phyloP scores from a whole-genome alignment of 1,140 invertebrate genomes.

The Ceratosolen solmsi region DNA sequence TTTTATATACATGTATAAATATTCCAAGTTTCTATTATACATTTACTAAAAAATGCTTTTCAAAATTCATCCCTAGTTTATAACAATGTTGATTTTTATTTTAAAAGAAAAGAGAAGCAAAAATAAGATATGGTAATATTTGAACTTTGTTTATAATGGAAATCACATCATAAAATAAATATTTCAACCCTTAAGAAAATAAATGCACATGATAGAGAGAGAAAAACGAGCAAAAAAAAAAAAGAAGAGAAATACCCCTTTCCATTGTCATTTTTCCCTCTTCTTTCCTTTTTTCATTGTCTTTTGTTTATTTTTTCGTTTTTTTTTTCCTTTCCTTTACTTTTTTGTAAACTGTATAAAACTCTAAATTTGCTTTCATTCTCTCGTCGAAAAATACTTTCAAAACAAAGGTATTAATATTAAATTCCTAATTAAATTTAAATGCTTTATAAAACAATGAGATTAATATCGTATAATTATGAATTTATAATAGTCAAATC shows the following conservation, averaged over 20 bases:
- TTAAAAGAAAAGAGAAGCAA: conserved; percentile 4
- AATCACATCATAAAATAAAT: neutral
- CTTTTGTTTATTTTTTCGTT: neutral
- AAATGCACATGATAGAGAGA: too few relatives aligned
- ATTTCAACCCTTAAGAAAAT: neutral
- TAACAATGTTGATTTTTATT: conserved; percentile 14
- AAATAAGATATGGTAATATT: conserved; percentile 29
- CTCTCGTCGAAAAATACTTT: conserved; percentile 19
- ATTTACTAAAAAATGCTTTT: conserved; percentile 21
- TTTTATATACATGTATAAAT: conserved; percentile 40
- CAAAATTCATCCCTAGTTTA: conserved; percentile 5
- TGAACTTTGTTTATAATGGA: conserved; percentile 34
- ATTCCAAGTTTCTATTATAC: conserved; percentile 26
- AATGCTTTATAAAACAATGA: too few relatives aligned
- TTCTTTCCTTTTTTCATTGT: too few relatives aligned
- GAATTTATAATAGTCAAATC: neutral
- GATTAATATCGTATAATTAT: neutral
- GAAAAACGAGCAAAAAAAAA: too few relatives aligned
- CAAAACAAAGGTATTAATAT: conserved; percentile 6
- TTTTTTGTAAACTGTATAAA: neutral
- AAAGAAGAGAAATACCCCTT: too few relatives aligned
- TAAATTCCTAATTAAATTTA: neutral
- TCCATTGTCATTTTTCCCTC: too few relatives aligned
- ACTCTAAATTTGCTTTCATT: neutral
- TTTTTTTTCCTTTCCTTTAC: neutral